Evolutionary conservation across 53 echinoderm and acorn worm genomes (phyloP), one percentile per base, ranked within the genome.

Genomic region (Zoroaster sp.): DNA sequence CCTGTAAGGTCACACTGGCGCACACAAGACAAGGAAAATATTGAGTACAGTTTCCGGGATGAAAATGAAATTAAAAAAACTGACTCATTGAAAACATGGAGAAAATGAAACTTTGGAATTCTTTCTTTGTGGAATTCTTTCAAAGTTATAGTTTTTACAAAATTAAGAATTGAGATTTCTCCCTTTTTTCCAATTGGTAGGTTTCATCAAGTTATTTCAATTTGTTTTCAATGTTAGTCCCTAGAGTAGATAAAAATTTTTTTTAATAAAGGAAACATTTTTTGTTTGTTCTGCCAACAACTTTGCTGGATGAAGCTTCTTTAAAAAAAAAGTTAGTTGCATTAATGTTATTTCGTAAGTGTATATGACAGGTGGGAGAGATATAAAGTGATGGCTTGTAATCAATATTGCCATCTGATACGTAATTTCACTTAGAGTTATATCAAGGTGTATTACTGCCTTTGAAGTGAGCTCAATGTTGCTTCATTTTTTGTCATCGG

Each of bases 381-480:
- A 59, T 78, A 54, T 17, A 78, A 78, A 23, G 54, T 78, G 78
- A 78, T 38, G 40, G 12, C 23, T 38, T 30, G 78, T 78, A 78
- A 78, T 78, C 78, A 52, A 78, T 78, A 78, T 37, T 78, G 78
- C 63, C 78, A 78, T 78, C 54, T 23, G 78, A 78, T 78, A 78
- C 78, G 54, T 54, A 37, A 78, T 63, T 78, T 78, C 78, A 78
- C 78, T 78, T 55, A 59, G 78, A 78, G 78, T 2, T 53, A 39
- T 54, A 78, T 78, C 38, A 55, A 54, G 32, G 54, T 59, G 33
- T 35, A 78, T 55, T 35, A 59, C 78, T 59, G 32, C 37, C 59
- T 51, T 11, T 20, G 78, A 78, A 54, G 55, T 20, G 63, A 78
- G 78, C 78, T 78, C 59, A 21, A 23, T 38, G 63, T 63, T 78